These are phyloP conservation scores for Amblyjoppa proteus DNA, from an alignment of 2,888 invertebrate genomes.

Conservation along the genomic window DNA sequence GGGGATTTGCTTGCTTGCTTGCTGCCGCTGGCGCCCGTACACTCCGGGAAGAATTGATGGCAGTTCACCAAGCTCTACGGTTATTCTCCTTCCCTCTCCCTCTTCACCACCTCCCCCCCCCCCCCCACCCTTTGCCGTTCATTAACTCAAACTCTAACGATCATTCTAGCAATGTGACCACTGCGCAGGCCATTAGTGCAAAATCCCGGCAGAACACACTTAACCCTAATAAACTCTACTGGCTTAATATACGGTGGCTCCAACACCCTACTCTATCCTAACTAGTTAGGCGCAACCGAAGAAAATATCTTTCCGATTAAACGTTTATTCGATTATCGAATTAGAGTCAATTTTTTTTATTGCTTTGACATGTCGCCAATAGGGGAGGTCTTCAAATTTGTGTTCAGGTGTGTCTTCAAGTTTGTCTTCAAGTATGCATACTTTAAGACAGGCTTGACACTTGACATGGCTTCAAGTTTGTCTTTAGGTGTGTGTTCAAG, in stretches of 20 bases:
- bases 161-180: slow-evolving; percentile 36
- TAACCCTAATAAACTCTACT: slow-evolving; percentile 29
- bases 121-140: not conserved
- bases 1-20: slow-evolving; percentile 7
- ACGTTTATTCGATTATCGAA: not conserved
- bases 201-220: slow-evolving; percentile 21
- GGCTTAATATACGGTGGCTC: slow-evolving; percentile 1
- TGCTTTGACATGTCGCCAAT: too few species aligned
- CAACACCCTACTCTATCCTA: not conserved
- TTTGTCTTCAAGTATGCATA: too few species aligned
- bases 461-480: too few species aligned
- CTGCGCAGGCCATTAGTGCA: slow-evolving; percentile 25
- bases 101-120: not conserved
- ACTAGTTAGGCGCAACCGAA: not conserved
- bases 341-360: too few species aligned
- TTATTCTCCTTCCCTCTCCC: slow-evolving; percentile 14
- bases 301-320: not conserved
- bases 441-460: too few species aligned
- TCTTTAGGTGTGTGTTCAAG: too few species aligned
- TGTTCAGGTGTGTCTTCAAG: too few species aligned
- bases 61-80: slow-evolving; percentile 18
- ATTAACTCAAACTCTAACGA: slow-evolving; percentile 36
- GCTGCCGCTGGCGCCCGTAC: not conserved
- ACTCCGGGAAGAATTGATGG: slow-evolving; percentile 24
- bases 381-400: too few species aligned